Conservation (phyloP, 2,797 vertebrate species). For the Falco columbarius region DNA sequence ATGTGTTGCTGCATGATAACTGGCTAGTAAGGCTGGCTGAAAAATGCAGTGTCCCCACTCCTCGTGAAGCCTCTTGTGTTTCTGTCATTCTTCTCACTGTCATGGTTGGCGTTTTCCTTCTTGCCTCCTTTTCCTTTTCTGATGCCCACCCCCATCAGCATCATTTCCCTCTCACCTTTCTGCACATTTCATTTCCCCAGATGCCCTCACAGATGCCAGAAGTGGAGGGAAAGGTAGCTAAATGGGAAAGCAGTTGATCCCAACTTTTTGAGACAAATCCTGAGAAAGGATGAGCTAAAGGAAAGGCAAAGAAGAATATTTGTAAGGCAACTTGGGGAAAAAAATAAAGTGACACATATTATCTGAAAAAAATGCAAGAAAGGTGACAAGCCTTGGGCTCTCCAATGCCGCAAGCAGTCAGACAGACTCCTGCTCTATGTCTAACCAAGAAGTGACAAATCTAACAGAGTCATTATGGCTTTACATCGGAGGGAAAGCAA, state of each 20-base stretch:
- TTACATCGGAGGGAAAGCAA: background rate
- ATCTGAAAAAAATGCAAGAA: background rate
- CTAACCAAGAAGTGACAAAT: background rate
- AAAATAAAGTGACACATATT: background rate
- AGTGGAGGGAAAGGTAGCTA: background rate
- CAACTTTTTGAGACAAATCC: background rate
- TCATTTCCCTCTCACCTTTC: background rate
- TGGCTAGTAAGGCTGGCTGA: background rate
- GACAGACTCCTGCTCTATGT: background rate
- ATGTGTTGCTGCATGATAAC: background rate
- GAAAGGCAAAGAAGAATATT: background rate
- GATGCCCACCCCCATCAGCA: background rate
- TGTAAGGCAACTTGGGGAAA: background rate
- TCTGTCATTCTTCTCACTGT: background rate
- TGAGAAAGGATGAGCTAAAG: background rate
- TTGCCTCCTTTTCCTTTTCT: background rate
- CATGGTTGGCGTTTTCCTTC: background rate
- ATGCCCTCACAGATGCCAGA: accelerated
- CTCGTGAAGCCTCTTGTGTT: background rate
- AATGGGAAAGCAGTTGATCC: background rate
- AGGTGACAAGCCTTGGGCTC: background rate
- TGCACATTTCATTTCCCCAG: background rate
- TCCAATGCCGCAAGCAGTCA: background rate
- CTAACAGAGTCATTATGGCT: background rate
- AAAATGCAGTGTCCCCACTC: background rate